These are phyloP conservation scores for Diarsia dahlii DNA, from an alignment of 2,888 invertebrate genomes.

Conservation along the genomic window DNA sequence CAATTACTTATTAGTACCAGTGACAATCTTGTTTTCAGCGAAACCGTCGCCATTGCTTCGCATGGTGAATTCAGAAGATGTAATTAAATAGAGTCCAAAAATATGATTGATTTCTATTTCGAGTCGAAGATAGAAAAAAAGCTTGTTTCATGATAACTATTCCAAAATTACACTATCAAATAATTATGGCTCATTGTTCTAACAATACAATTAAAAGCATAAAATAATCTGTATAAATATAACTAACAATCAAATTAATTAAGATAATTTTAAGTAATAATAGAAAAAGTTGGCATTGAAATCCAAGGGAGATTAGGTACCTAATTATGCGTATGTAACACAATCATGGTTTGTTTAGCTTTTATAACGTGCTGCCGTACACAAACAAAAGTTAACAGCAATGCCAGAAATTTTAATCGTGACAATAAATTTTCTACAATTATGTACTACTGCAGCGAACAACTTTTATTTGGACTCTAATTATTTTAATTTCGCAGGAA, in stretches of 20 bases:
- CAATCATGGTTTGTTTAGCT: constrained; percentile 51
- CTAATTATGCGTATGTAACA: constrained; percentile 53
- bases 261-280: constrained; percentile 42
- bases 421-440: constrained; percentile 63
- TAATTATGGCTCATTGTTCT: constrained; percentile 2
- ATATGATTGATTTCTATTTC: constrained; percentile 4
- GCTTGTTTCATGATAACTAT: neutral
- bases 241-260: constrained; percentile 48
- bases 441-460: constrained; percentile 53
- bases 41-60: neutral
- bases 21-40: constrained; percentile 1
- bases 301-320: constrained; percentile 52
- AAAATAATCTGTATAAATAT: constrained; percentile 38
- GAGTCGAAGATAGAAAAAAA: constrained; percentile 1
- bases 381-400: constrained; percentile 59
- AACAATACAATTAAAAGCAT: constrained; percentile 36
- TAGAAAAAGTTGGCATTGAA: constrained; percentile 44
- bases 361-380: constrained; percentile 45
- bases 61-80: neutral
- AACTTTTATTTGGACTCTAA: constrained; percentile 61
- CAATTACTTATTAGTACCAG: constrained; percentile 27
- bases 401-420: constrained; percentile 65
- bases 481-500: constrained; percentile 65
- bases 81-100: constrained; percentile 31
- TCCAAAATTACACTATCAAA: constrained; percentile 14